Base-by-base conservation (phyloP, 2,113 vertebrate species). In the Notechis scutatus region DNA sequence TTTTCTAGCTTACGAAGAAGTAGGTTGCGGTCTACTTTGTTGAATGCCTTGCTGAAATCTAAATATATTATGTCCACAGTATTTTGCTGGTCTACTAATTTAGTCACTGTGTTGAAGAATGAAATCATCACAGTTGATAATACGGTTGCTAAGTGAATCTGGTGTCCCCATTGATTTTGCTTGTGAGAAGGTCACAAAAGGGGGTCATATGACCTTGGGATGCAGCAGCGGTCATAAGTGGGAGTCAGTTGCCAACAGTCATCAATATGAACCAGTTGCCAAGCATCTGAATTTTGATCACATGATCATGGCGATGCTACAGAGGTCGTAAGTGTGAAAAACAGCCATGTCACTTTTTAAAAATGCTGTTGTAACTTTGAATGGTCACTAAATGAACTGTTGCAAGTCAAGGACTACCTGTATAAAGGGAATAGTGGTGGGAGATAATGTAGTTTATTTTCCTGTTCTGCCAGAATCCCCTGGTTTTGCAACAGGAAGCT, bases 391-490 rank as follows among this genome's bases (percentile, higher is more conserved):
- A 69, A n/a, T 69, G 24, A 69, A 69, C 64, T 69, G 3, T 26
- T 69, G 12, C 14, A 64, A 29, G 26, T n/a, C 11, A 1, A 64
- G 26, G 61, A n/a, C 11, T 64, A 64, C 11, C 61, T 39, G 6
- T 39, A 81, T 3, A 39, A 81, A 81, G 18, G 34, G 6, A 81
- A 2, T 39, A 29, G 12, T 69, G 4, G 12, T 3, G 1, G 64
- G 29, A n/a, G 64, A 81, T 34, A 81, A 39, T 8, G 47, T 91
- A 92, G 94, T 88, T 90, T 85, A 55, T 91, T 94, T 96, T 74
- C 56, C 7, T 92, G 95, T 96, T 92, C 12, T 89, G 12, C 34
- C 50, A 34, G 34, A 96, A 89, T 95, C 52, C 95, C 95, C 57
- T 81, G 23, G 69, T 54, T 87, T 94, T 59, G 93, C 93, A 7